Percentiles rank a stretch among this genome's conserved stretches.
These are phyloP conservation scores for Mellivora capensis DNA, from an alignment of 2,113 vertebrate species.

Conservation along the genomic window DNA sequence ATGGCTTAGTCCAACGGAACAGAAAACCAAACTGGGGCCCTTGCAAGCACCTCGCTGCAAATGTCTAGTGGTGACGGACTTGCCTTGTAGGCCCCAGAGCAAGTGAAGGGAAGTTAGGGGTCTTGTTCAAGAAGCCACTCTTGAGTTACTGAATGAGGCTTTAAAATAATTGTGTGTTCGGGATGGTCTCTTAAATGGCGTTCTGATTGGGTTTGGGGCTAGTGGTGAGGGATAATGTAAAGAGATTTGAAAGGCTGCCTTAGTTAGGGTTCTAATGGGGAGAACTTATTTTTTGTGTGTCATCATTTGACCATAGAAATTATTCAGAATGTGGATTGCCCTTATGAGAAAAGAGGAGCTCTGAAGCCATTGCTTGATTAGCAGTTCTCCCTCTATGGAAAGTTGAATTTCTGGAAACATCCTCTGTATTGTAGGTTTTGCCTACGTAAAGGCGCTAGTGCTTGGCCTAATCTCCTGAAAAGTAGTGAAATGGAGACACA, in stretches of 20 bases:
- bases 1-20: not conserved
- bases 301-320: not conserved
- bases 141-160: not conserved
- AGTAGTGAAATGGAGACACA: not conserved
- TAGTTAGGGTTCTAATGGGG: not conserved
- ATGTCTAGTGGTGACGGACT: not conserved
- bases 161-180: not conserved
- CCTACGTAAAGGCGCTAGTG: not conserved
- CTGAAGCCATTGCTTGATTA: not conserved
- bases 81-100: not conserved
- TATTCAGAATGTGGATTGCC: not conserved
- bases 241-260: not conserved
- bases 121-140: not conserved
- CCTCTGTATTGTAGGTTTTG: not conserved
- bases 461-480: not conserved
- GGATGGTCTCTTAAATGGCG: not conserved
- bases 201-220: not conserved
- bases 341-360: not conserved
- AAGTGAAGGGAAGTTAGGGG: not conserved
- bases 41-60: not conserved
- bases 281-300: not conserved
- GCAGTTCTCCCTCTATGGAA: constrained; percentile 11
- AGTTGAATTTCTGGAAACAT: constrained; percentile 47
- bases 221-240: not conserved
- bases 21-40: not conserved